Percentiles rank a stretch among this genome's conserved stretches.
Evolutionary conservation across 2,797 vertebrate genomes (phyloP).

Genomic region (Phalloptychus januarius): DNA sequence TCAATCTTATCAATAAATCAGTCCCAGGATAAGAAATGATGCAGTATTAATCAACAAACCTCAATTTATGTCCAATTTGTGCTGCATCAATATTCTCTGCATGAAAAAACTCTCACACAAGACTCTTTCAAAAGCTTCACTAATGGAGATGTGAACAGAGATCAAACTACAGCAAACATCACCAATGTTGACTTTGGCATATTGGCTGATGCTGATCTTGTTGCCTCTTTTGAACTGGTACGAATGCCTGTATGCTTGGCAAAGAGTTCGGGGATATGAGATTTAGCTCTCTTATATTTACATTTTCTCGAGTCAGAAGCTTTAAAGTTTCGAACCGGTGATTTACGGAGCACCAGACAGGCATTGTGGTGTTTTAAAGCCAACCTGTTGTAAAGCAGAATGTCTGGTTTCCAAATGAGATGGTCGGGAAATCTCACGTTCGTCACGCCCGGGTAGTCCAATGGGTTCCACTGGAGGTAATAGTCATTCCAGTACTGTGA

Average conservation of each 20-base stretch:
- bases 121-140: neutral
- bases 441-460: constrained; percentile 88
- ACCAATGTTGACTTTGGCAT: neutral
- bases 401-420: constrained; percentile 95
- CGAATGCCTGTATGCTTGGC: too few species aligned
- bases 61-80: neutral
- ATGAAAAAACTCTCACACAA: neutral
- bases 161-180: neutral
- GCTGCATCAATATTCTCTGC: neutral
- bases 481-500: constrained; percentile 89
- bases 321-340: neutral
- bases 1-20: neutral
- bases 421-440: constrained; percentile 89
- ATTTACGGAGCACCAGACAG: constrained; percentile 28
- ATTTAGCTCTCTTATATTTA: too few species aligned
- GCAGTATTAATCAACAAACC: neutral
- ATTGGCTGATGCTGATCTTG: neutral
- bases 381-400: constrained; percentile 97
- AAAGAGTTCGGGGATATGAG: too few species aligned
- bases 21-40: neutral
- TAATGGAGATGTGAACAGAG: neutral
- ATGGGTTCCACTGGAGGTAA: constrained; percentile 89
- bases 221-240: neutral
- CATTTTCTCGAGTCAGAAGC: too few species aligned
- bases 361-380: constrained; percentile 16